Evolutionary conservation across 2,888 invertebrate species (phyloP).

Genomic region (Chouioia cunea): DNA sequence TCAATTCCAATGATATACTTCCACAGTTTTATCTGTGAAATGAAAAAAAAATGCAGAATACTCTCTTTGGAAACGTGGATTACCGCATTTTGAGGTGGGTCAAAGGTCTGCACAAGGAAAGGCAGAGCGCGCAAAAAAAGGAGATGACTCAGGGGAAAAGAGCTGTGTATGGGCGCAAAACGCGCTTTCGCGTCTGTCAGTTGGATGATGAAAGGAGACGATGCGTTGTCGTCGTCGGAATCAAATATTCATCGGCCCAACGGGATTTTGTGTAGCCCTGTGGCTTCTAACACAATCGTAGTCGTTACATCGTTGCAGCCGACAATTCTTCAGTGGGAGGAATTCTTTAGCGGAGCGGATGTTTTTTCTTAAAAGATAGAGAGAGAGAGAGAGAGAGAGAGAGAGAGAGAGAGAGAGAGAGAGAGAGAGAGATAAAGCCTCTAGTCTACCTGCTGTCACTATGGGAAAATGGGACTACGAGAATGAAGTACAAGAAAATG

Average conservation of each 20-base stretch:
- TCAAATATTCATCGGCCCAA: conserved; percentile 52
- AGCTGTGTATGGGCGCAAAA: conserved; percentile 26
- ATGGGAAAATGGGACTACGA: conserved; percentile 5
- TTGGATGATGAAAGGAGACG: conserved; percentile 44
- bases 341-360: not conserved
- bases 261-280: conserved; percentile 47
- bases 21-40: too few species aligned
- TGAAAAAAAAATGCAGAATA: conserved; percentile 20
- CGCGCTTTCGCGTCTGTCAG: conserved; percentile 6
- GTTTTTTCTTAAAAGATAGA: not conserved
- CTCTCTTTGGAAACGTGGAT: not conserved
- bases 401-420: not conserved
- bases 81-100: not conserved
- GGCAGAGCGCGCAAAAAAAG: not conserved
- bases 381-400: too few species aligned
- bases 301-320: conserved; percentile 45
- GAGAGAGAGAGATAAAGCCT: conserved; percentile 28
- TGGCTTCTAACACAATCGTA: conserved; percentile 46
- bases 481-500: conserved; percentile 10
- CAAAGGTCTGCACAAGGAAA: not conserved
- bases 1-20: too few species aligned
- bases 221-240: conserved; percentile 33
- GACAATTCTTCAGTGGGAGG: too few species aligned
- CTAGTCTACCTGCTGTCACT: conserved; percentile 50
- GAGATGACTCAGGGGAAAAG: conserved; percentile 20